These are phyloP conservation scores for Tetragonisca angustula DNA, from an alignment of 2,888 invertebrate species.

Conservation along the genomic window DNA sequence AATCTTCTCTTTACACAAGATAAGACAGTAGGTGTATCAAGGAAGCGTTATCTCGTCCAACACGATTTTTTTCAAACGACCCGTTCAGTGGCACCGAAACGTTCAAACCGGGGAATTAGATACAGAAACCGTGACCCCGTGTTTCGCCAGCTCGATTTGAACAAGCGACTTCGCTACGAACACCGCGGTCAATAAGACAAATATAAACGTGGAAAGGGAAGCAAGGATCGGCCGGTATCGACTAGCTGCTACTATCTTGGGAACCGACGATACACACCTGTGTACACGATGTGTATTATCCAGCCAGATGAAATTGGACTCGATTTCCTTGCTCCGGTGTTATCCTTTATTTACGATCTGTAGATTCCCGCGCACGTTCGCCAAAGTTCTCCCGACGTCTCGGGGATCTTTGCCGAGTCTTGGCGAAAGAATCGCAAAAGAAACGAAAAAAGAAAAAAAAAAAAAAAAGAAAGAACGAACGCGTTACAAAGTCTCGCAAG, in stretches of 20 bases:
- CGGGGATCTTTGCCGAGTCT: too few relatives aligned
- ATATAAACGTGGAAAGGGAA: slow-evolving; percentile 9
- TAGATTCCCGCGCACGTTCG: too few relatives aligned
- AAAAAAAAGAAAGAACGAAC: too few relatives aligned
- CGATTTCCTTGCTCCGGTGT: not conserved
- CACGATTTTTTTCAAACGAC: too few relatives aligned
- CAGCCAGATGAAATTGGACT: not conserved
- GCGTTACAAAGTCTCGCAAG: too few relatives aligned
- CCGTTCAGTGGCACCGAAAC: too few relatives aligned
- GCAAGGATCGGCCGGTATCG: slow-evolving; percentile 5
- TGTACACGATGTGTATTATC: not conserved
- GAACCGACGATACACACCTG: not conserved
- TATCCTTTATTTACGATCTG: not conserved
- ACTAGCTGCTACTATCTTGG: not conserved
- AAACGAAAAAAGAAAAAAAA: not conserved
- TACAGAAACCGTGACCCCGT: not conserved
- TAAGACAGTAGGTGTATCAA: too few relatives aligned
- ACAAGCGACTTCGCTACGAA: not conserved
- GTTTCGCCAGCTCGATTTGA: slow-evolving; percentile 12
- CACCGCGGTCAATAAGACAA: slow-evolving; percentile 31
- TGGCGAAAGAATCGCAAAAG: too few relatives aligned
- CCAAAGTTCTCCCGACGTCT: too few relatives aligned
- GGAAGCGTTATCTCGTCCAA: too few relatives aligned
- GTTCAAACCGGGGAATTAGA: not conserved
- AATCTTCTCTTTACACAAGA: too few relatives aligned